A percentile compares a stretch with the other conserved stretches of the same genome.
phyloP scores from a whole-genome alignment of 2,797 vertebrate species.

The Paguma larvata region DNA sequence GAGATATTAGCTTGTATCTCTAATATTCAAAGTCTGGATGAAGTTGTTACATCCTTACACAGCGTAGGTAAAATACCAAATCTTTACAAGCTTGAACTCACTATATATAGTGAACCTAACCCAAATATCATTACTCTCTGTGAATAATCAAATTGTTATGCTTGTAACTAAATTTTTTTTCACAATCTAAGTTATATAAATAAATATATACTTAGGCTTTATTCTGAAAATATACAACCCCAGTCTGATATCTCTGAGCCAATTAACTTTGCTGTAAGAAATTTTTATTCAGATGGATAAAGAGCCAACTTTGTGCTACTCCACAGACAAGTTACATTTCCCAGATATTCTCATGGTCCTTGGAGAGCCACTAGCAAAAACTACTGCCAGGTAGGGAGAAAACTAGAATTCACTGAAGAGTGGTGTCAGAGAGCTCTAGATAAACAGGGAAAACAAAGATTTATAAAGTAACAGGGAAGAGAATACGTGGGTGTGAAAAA shows the following conservation, averaged over 20 bases:
- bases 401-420: conserved; percentile 48
- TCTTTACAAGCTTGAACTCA: conserved; percentile 10
- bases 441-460: conserved; percentile 76
- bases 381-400: conserved; percentile 23
- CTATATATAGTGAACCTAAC: not conserved
- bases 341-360: not conserved
- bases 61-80: not conserved
- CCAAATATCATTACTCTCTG: not conserved
- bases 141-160: not conserved
- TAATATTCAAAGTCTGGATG: not conserved
- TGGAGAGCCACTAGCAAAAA: conserved; percentile 19
- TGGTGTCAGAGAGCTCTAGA: not conserved
- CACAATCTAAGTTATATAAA: not conserved
- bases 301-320: not conserved
- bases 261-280: not conserved
- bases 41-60: not conserved
- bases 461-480: conserved; percentile 63
- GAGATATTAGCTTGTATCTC: not conserved
- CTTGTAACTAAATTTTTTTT: not conserved
- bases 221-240: not conserved
- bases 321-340: not conserved
- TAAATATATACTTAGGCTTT: not conserved
- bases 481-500: conserved; percentile 63
- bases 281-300: not conserved
- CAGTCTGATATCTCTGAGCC: not conserved